phyloP scores from a whole-genome alignment of 2,888 invertebrate species.

The Cinara cedri region DNA sequence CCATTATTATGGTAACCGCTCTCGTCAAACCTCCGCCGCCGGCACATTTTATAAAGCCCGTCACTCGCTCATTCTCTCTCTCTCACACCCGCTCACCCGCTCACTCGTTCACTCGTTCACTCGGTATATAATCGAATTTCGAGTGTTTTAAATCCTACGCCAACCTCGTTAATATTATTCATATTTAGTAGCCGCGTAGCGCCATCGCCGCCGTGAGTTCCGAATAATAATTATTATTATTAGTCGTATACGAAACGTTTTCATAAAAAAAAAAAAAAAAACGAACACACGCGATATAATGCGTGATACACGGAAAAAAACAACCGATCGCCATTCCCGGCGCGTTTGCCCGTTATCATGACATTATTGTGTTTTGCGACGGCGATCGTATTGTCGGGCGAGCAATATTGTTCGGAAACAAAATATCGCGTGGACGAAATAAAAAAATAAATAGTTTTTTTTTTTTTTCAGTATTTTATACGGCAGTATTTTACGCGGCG shows the following conservation, averaged over 20 bases:
- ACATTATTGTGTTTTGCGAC: too few relatives aligned
- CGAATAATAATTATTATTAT: slow-evolving; percentile 8
- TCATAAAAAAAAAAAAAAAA: too few relatives aligned
- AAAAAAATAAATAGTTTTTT: too few relatives aligned
- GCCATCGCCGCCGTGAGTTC: background rate
- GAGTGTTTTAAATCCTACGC: slow-evolving; percentile 38
- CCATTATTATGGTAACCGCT: slow-evolving; percentile 20
- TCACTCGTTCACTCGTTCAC: background rate
- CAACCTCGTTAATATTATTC: slow-evolving; percentile 30
- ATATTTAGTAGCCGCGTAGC: background rate
- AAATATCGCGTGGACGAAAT: too few relatives aligned
- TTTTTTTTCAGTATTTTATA: too few relatives aligned
- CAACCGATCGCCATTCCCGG: too few relatives aligned
- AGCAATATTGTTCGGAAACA: too few relatives aligned
- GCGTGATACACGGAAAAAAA: too few relatives aligned
- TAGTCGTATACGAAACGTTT: background rate
- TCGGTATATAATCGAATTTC: slow-evolving; percentile 21
- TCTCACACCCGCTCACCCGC: background rate
- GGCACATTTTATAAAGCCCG: background rate
- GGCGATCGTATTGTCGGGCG: too few relatives aligned
- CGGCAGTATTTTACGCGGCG: too few relatives aligned
- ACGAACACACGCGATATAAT: too few relatives aligned
- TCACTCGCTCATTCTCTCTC: background rate
- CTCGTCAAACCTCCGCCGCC: background rate
- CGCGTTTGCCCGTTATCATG: too few relatives aligned